phyloP scores from a whole-genome alignment of 2,888 invertebrate genomes.

The Cordylochernes scorpioides region DNA sequence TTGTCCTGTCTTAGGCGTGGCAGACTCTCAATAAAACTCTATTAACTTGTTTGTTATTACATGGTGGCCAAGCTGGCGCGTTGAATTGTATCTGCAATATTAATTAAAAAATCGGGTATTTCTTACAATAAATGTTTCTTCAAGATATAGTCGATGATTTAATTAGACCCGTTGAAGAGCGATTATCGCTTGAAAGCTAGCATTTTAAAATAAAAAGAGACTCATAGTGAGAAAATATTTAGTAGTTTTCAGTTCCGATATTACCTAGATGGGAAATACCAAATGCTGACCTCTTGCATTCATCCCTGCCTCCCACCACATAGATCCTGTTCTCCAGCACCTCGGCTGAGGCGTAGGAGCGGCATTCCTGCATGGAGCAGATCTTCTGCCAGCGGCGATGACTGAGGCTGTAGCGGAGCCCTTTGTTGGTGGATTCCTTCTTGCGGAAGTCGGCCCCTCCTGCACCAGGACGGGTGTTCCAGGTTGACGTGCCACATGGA shows the following conservation, averaged over 20 bases:
- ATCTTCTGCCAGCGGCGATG: neutral
- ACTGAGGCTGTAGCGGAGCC: neutral
- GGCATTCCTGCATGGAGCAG: neutral
- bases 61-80: too few species aligned
- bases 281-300: neutral
- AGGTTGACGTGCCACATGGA: too few species aligned
- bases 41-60: too few species aligned
- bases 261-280: neutral
- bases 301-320: neutral
- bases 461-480: neutral
- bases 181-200: too few species aligned
- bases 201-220: too few species aligned
- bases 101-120: too few species aligned
- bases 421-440: neutral
- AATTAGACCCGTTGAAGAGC: too few species aligned
- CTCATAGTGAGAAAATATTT: neutral
- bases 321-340: neutral
- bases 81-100: too few species aligned
- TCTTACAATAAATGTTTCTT: too few species aligned
- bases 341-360: neutral
- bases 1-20: too few species aligned
- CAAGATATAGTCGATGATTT: too few species aligned
- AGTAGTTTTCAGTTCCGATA: neutral
- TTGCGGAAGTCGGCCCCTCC: neutral
- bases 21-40: too few species aligned